Percentiles rank a stretch among this genome's conserved stretches.
These are phyloP conservation scores for Chlorocebus sabaeus DNA, from an alignment of 2,113 vertebrate genomes.

Conservation along the genomic window DNA sequence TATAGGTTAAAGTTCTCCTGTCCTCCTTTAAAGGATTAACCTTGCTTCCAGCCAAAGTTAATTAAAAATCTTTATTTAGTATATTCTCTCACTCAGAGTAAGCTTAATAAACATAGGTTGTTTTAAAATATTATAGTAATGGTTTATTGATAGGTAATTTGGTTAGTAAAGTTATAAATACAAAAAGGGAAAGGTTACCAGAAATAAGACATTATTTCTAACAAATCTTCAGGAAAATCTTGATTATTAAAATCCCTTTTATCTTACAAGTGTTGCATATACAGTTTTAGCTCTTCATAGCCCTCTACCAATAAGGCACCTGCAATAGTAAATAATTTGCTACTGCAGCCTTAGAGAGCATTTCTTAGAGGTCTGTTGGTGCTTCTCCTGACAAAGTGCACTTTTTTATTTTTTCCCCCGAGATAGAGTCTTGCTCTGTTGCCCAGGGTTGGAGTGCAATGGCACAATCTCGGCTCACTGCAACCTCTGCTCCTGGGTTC, in stretches of 20 bases:
- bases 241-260: constrained; percentile 67
- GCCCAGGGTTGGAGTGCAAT: too few species aligned
- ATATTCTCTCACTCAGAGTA: constrained; percentile 58
- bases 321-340: constrained; percentile 66
- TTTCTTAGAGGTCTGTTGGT: constrained; percentile 47
- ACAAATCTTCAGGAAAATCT: constrained; percentile 68
- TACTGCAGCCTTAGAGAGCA: constrained; percentile 62
- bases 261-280: constrained; percentile 82
- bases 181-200: constrained; percentile 59
- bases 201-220: constrained; percentile 69
- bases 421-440: too few species aligned
- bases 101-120: constrained; percentile 56
- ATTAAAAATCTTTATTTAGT: constrained; percentile 73
- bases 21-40: constrained; percentile 43
- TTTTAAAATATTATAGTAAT: constrained; percentile 64
- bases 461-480: too few species aligned
- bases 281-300: constrained; percentile 73
- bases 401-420: too few species aligned
- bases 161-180: constrained; percentile 69
- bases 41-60: constrained; percentile 45
- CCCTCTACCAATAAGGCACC: constrained; percentile 80
- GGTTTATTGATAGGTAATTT: constrained; percentile 59
- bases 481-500: too few species aligned
- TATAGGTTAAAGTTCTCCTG: constrained; percentile 7
- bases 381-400: constrained; percentile 56